phyloP scores from a whole-genome alignment of 2,888 invertebrate genomes.

The Cheilosia pagana region DNA sequence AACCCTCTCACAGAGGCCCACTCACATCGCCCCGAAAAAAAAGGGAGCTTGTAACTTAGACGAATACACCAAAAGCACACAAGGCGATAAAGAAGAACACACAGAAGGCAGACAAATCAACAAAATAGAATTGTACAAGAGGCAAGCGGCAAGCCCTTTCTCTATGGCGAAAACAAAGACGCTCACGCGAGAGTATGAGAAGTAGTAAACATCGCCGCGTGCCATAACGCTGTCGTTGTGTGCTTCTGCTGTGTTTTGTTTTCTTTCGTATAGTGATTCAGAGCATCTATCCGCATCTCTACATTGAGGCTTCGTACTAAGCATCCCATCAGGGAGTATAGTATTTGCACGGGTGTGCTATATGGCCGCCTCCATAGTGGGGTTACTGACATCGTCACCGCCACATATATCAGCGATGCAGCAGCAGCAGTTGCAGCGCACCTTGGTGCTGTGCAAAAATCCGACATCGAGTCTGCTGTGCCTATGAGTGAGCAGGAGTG shows the following conservation, averaged over 20 bases:
- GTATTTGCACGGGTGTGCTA: conserved; percentile 44
- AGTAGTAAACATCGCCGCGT: conserved; percentile 30
- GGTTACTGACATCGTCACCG: conserved; percentile 68
- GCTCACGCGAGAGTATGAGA: conserved; percentile 20
- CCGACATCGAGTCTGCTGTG: conserved; percentile 41
- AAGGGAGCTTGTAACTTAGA: neutral
- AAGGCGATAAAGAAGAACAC: neutral
- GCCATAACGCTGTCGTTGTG: conserved; percentile 13
- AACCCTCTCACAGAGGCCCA: too few relatives aligned
- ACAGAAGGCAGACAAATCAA: neutral
- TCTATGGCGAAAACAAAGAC: conserved; percentile 6
- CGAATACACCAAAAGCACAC: neutral
- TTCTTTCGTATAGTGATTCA: conserved; percentile 44
- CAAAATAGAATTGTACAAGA: neutral
- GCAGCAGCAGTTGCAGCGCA: conserved; percentile 41
- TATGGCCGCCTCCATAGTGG: conserved; percentile 48
- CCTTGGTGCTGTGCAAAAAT: conserved; percentile 52
- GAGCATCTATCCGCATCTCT: conserved; percentile 39
- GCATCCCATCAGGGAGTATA: conserved; percentile 50
- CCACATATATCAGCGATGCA: conserved; percentile 37
- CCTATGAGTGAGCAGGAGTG: conserved; percentile 34
- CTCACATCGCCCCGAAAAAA: too few relatives aligned
- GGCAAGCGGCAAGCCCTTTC: conserved; percentile 2
- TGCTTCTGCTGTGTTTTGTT: neutral
- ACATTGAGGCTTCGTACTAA: conserved; percentile 51